phyloP scores from a whole-genome alignment of 2,888 invertebrate genomes.

The Nasonia oneida region DNA sequence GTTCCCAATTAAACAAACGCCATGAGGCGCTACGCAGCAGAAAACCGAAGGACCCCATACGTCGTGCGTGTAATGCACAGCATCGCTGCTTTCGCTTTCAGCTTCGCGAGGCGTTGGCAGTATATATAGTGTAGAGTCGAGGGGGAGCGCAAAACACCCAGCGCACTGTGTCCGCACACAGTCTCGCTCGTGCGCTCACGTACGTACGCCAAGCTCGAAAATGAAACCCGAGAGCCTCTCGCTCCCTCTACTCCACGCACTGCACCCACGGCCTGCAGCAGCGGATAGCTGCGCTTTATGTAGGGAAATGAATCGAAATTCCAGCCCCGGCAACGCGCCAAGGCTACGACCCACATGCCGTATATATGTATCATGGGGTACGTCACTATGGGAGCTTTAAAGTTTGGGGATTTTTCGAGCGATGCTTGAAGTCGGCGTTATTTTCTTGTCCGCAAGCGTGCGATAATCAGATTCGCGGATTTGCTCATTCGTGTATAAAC shows the following conservation, averaged over 20 bases:
- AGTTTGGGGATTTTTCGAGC: neutral
- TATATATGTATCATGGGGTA: neutral
- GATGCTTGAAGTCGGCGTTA: neutral
- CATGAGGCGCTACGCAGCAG: constrained; percentile 60
- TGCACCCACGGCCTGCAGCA: constrained; percentile 8
- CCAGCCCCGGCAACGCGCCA: constrained; percentile 12
- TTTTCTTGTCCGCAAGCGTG: neutral
- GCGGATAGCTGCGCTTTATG: neutral
- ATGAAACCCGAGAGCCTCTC: constrained; percentile 15
- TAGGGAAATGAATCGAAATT: constrained; percentile 40
- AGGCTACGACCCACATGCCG: constrained; percentile 13
- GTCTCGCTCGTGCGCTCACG: neutral
- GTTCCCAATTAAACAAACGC: constrained; percentile 77
- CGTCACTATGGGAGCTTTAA: neutral
- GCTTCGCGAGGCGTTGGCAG: constrained; percentile 1
- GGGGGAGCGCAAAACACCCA: constrained; percentile 2
- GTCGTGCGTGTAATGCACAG: neutral
- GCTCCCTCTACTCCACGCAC: neutral
- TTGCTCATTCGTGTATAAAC: neutral
- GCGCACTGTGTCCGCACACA: constrained; percentile 45
- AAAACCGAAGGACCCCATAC: constrained; percentile 68
- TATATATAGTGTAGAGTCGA: neutral
- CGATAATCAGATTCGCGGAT: neutral
- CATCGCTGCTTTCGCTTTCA: constrained; percentile 1
- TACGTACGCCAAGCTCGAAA: neutral